Percentiles rank a stretch among this genome's conserved stretches.
Conservation (phyloP, 1,140 invertebrate species). For the Drosophila biarmipes region DNA sequence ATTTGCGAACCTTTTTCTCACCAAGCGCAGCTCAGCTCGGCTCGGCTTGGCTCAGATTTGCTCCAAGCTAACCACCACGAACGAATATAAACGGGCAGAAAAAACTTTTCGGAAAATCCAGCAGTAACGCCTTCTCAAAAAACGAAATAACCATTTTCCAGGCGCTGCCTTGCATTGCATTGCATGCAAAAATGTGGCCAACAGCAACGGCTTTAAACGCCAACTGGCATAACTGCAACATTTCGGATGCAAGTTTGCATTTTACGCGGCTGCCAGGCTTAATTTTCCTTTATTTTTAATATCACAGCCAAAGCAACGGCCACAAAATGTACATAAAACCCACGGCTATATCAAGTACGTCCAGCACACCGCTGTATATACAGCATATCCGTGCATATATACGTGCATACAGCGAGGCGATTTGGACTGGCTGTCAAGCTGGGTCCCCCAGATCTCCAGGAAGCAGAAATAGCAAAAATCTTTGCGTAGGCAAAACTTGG, state of each 20-base stretch:
- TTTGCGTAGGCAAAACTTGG: conserved; percentile 83
- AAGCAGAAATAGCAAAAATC: conserved; percentile 59
- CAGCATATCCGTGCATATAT: not conserved
- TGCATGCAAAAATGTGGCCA: conserved; percentile 78
- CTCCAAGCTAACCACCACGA: conserved; percentile 57
- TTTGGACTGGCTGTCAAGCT: conserved; percentile 51
- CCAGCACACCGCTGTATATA: conserved; percentile 12
- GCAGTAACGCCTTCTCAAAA: conserved; percentile 76
- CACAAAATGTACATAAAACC: conserved; percentile 68
- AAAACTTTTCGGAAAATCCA: conserved; percentile 56
- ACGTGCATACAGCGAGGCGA: not conserved
- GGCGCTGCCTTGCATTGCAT: conserved; percentile 65
- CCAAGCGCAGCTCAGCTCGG: conserved; percentile 28
- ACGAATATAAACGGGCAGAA: conserved; percentile 31
- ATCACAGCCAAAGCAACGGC: conserved; percentile 61
- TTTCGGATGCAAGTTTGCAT: conserved; percentile 79
- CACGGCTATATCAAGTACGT: conserved; percentile 70
- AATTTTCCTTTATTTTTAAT: conserved; percentile 80
- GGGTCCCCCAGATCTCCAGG: conserved; percentile 61
- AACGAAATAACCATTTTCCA: conserved; percentile 62
- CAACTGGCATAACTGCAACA: conserved; percentile 74
- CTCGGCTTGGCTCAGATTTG: conserved; percentile 47
- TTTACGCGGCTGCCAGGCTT: conserved; percentile 82
- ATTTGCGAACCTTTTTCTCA: conserved; percentile 64
- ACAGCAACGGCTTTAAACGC: conserved; percentile 54